These are phyloP conservation scores for Brachyhypopomus occidentalis DNA, from an alignment of 2,113 vertebrate species.

Conservation along the genomic window DNA sequence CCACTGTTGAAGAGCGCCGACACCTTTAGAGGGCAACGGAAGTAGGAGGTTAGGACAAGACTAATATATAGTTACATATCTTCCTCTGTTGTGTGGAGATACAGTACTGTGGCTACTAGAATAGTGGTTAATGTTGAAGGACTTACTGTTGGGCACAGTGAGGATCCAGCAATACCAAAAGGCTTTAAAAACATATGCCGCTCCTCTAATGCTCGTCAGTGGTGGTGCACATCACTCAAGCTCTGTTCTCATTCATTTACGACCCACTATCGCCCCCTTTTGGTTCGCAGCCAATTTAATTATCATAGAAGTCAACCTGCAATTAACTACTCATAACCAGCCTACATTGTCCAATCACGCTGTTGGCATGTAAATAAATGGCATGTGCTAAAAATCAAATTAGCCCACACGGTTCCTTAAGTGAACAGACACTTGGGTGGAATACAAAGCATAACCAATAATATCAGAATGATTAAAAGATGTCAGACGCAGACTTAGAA, in stretches of 20 bases:
- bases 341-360: conserved; percentile 49
- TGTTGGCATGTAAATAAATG: neutral
- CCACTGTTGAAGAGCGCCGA: neutral
- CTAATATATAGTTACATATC: conserved; percentile 1
- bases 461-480: neutral
- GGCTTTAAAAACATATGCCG: neutral
- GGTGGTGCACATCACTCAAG: no score
- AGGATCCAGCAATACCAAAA: neutral
- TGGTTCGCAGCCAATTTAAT: conserved; percentile 72
- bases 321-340: conserved; percentile 61
- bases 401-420: no score
- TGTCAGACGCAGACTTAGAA: conserved; percentile 25
- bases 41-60: neutral
- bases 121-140: neutral
- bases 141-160: neutral
- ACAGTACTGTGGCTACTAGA: no score
- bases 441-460: neutral
- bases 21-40: conserved; percentile 32
- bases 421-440: neutral
- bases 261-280: conserved; percentile 40
- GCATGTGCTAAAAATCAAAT: neutral
- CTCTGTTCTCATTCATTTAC: conserved; percentile 56
- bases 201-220: neutral
- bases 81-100: neutral
- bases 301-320: conserved; percentile 67